Percentiles rank a stretch among this genome's conserved stretches.
phyloP scores from a whole-genome alignment of 92 coral and sea anemone genomes.

The Montipora capitata region DNA sequence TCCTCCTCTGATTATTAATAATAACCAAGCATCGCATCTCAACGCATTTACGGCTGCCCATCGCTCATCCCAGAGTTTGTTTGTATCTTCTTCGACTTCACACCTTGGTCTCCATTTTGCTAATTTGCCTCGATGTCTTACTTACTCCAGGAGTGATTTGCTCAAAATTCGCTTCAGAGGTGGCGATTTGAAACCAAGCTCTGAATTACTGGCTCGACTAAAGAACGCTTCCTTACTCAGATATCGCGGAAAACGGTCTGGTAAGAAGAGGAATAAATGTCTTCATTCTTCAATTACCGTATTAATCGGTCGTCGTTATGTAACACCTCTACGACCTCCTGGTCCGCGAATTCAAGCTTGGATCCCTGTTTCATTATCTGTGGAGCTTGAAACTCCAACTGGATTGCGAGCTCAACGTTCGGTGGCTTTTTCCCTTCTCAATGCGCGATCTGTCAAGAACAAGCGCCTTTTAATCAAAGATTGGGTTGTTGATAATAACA shows the following conservation, averaged over 20 bases:
- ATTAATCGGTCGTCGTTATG: slow-evolving; percentile 20
- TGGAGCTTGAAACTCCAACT: slow-evolving; percentile 14
- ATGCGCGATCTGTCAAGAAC: slow-evolving; percentile 29
- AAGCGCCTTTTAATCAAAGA: slow-evolving; percentile 32
- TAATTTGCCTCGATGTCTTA: slow-evolving; percentile 25
- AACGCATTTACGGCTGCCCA: slow-evolving; percentile 38
- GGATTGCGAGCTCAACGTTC: slow-evolving; percentile 29
- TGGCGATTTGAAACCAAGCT: slow-evolving; percentile 26
- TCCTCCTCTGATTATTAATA: slow-evolving; percentile 38
- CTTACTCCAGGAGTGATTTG: slow-evolving; percentile 25
- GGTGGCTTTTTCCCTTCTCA: slow-evolving; percentile 16
- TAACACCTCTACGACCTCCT: slow-evolving; percentile 22
- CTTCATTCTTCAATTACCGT: slow-evolving; percentile 25
- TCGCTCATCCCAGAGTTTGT: slow-evolving; percentile 43
- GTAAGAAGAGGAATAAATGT: slow-evolving; percentile 30
- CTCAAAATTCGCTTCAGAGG: slow-evolving; percentile 28
- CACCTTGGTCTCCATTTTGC: slow-evolving; percentile 29
- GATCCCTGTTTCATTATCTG: slow-evolving; percentile 29
- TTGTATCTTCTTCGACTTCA: slow-evolving; percentile 30
- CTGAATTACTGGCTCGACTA: slow-evolving; percentile 31
- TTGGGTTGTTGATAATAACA: too few species aligned
- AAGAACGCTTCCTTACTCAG: slow-evolving; percentile 28
- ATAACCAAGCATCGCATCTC: slow-evolving; percentile 45
- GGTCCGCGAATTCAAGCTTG: slow-evolving; percentile 21
- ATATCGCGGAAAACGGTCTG: slow-evolving; percentile 32